Base-by-base conservation (phyloP, 2,888 invertebrate species). In the Chymomyza caudatula region DNA sequence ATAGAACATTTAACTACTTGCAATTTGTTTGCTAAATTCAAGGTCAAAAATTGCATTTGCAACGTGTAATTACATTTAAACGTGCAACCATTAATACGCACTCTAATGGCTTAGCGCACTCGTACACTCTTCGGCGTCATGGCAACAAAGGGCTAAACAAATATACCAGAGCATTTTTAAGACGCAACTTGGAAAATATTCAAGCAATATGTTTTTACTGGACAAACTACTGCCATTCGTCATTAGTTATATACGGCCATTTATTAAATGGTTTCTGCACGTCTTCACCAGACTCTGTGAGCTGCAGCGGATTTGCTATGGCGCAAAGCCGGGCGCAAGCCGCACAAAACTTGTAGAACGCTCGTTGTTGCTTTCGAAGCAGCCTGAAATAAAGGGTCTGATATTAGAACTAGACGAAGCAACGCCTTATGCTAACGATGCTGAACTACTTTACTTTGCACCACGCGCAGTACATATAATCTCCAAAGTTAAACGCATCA, bases 251-350 rank as follows among this genome's bases (percentile, higher is more conserved):
- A 90, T 96, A 55, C 93, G 97, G 81, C 96, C 97, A n/a, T 91
- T 97, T 74, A 92, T 97, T 59, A 98, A 98, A 91, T 97, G 97
- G 96, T 94, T 97, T 88, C 91, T 98, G 23, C 93, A 95, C 68
- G 94, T 94, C 88, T 95, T 96, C 25, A 98, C 98, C 1, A 94
- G 95, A 65, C 92, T 97, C 71, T 97, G 97, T 90, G 98, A 98
- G 91, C 91, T 98, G 37, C 97, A 98, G 90, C 92, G 98, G 85
- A 95, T 98, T 68, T 97, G 97, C 87, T 98, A 97, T 89, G 96
- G 96, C 0, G 89, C 89, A 0, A 64, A 42, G 3, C 65, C 73
- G 0, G 97, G 97, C 1, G 94, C 95, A 43, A 91, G 92, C 42
- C 92, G 97, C 77, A 93, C 94, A 0, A 91, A 93, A 65, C 93